Evolutionary conservation across 2,888 invertebrate species (phyloP).

Genomic region (Epirrhoe alternata): DNA sequence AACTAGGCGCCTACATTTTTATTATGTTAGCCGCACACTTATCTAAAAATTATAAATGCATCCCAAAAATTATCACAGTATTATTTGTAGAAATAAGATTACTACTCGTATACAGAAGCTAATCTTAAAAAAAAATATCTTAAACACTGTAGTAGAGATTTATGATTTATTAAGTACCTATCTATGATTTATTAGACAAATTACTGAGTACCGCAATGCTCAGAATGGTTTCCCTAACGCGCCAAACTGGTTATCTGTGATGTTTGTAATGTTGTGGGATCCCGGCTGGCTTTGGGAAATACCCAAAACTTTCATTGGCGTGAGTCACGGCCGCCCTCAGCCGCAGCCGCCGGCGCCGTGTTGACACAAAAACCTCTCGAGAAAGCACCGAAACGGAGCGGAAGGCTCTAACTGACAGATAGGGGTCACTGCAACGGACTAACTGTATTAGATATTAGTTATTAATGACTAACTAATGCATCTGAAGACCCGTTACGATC

Average conservation of each 20-base stretch:
- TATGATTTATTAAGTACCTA: no score
- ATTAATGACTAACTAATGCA: constrained; percentile 42
- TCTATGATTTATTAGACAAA: background rate
- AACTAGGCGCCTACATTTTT: no score
- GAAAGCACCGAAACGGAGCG: constrained; percentile 31
- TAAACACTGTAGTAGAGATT: no score
- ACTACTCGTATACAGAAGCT: no score
- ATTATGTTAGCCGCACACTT: no score
- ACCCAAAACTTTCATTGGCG: constrained; percentile 20
- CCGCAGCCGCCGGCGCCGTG: background rate
- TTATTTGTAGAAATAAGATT: no score
- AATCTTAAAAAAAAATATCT: no score
- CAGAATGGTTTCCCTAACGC: background rate
- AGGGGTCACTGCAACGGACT: constrained; percentile 40
- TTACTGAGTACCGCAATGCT: background rate
- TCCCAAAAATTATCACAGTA: no score
- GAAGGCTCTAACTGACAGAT: constrained; percentile 37
- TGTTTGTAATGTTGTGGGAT: constrained; percentile 3
- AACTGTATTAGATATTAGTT: constrained; percentile 41
- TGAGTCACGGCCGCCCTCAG: constrained; percentile 14
- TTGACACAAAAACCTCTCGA: constrained; percentile 29
- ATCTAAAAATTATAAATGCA: no score
- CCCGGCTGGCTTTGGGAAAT: constrained; percentile 25
- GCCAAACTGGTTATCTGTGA: constrained; percentile 7
- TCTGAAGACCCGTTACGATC: constrained; percentile 36